Conservation (phyloP, 1,140 invertebrate genomes). For the Bombus soroeensis region DNA sequence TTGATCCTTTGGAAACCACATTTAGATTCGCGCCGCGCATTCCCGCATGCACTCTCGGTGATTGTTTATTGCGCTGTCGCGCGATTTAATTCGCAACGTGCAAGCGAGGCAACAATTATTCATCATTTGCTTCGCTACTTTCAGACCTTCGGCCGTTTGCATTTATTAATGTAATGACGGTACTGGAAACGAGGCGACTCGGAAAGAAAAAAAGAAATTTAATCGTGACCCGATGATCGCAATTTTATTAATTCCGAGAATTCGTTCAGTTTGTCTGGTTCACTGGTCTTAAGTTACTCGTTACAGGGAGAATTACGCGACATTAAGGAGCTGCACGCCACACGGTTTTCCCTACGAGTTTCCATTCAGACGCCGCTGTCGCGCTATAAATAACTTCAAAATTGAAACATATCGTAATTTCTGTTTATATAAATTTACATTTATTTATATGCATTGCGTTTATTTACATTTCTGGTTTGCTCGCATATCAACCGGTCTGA, state of each 20-base stretch:
- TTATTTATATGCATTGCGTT: neutral
- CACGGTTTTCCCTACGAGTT: too few relatives aligned
- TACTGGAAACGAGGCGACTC: neutral
- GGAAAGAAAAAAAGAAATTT: neutral
- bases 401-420: neutral
- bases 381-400: neutral
- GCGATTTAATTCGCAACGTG: neutral
- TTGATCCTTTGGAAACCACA: neutral
- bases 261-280: neutral
- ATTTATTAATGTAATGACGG: constrained; percentile 15
- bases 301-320: neutral
- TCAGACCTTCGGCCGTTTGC: neutral
- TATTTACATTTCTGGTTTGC: neutral
- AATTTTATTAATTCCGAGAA: neutral
- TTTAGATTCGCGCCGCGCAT: constrained; percentile 2
- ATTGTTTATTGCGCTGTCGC: constrained; percentile 6
- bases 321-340: neutral
- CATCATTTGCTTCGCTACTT: neutral
- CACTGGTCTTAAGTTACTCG: neutral
- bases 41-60: neutral
- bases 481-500: neutral
- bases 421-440: neutral
- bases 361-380: neutral
- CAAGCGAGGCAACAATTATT: neutral
- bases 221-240: neutral